phyloP scores from a whole-genome alignment of 2,888 invertebrate species.

The Spodoptera exigua region DNA sequence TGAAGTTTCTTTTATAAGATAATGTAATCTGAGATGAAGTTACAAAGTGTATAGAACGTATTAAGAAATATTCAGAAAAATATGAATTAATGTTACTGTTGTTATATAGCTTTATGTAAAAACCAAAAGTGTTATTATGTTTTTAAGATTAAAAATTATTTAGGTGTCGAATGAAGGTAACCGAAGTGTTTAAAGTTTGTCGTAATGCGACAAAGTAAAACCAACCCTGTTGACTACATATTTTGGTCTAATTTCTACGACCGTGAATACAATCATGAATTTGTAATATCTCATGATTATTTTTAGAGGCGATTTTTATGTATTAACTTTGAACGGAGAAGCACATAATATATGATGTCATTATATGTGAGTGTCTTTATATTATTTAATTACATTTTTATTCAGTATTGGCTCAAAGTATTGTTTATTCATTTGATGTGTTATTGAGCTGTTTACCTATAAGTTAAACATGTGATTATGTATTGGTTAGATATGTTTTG shows the following conservation, averaged over 20 bases:
- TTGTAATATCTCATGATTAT: conserved; percentile 57
- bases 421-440: conserved; percentile 65
- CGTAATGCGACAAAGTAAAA: conserved; percentile 36
- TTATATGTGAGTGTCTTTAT: conserved; percentile 41
- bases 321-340: conserved; percentile 51
- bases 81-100: conserved; percentile 85
- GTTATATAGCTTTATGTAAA: conserved; percentile 88
- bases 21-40: conserved; percentile 69
- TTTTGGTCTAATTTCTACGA: conserved; percentile 47
- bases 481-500: conserved; percentile 44
- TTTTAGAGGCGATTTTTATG: conserved; percentile 60
- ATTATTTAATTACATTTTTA: conserved; percentile 60
- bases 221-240: conserved; percentile 41
- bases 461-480: conserved; percentile 38
- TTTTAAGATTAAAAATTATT: conserved; percentile 77
- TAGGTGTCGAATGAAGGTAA: conserved; percentile 59
- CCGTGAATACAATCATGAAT: conserved; percentile 50
- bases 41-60: conserved; percentile 76
- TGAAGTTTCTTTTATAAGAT: conserved; percentile 61
- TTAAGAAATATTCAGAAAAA: conserved; percentile 75
- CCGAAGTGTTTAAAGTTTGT: conserved; percentile 54
- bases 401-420: conserved; percentile 87
- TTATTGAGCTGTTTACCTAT: conserved; percentile 55
- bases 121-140: conserved; percentile 89
- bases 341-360: conserved; percentile 40